Base-by-base conservation (phyloP, 1,140 invertebrate species). In the Steinernema feltiae region DNA sequence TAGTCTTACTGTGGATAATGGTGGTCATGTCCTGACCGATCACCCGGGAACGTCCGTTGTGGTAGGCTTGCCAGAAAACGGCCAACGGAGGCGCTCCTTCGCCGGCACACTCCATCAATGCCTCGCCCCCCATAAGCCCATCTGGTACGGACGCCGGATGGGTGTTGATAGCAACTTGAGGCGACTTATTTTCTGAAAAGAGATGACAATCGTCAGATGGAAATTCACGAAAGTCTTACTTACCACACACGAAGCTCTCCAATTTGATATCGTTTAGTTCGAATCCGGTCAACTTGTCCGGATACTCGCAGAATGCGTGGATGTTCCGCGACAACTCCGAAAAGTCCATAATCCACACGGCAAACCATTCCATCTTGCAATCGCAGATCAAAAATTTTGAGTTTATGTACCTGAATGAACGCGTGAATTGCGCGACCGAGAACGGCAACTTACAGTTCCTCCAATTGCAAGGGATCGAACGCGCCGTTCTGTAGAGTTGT, bases 371-470 rank as follows among this genome's bases (percentile, higher is more conserved):
- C 31, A 74, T 31, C 48, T 48, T 48, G 69, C 73, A 74, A 27
- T 74, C 73, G 69, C 73, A 74, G 31, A 74, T 74, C 12, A 74
- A 32, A 53, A 70, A 27, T 29, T 48, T 32, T 31, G 73, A 70
- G 21, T 32, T 74, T 72, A 74, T 74, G 48, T 74, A 69, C 31
- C 73, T 74, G n/a, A 69, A 74, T 18, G 30, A 69, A 1, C 18
- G n/a, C 35, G n/a, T 21, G 29, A 48, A 74, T 27, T 12, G 1
- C 1, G 3, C 29, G 27, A n/a, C 17, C n/a, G 53, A 69, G 21
- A 31, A 30, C 1, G 0, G 30, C n/a, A n/a, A 69, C 73, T 29
- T 69, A 74, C 73, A 74, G 32, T 74, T 53, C 63, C 30, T 74
- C 46, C 2, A 74, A 30, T 2, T 69, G 73, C 29, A 74, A 32